Base-by-base conservation (phyloP, 2,888 invertebrate genomes). In the Lasioglossum zephyrum region DNA sequence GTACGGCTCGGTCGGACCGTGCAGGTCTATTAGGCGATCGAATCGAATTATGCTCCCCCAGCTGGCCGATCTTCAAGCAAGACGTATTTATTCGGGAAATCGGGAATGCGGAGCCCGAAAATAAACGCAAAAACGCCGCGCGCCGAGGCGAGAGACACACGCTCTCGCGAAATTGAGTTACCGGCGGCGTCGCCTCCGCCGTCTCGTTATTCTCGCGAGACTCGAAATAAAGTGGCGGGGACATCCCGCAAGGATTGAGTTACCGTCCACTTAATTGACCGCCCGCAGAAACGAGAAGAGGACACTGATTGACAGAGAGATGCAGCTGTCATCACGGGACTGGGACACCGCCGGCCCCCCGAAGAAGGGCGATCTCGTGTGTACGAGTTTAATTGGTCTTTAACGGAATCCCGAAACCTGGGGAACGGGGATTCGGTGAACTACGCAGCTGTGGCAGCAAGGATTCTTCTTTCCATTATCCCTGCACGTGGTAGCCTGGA, bases 251-350 rank as follows among this genome's bases (percentile, higher is more conserved):
- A 73, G 75, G 74, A 89, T 89, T 83, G 85, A 85, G 84, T 85
- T 81, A 82, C 82, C 77, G 82, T 81, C 63, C 80, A 79, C 87
- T 78, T 82, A 90, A 88, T 88, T 84, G 88, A 84, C 83, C 72
- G 85, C 81, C 77, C 81, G 63, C 79, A 69, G 85, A 82, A 79
- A 79, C 87, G 87, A 88, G 73, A 81, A 77, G 75, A 84, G 85
- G 53, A 78, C 87, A 80, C 85, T 89, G 89, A 84, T 88, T 82
- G 90, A 90, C 88, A 87, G 82, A 66, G 83, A 85, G 81, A 79
- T 78, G 84, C 90, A 88, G 87, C 88, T 90, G 90, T 89, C 90
- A 88, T 82, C 85, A 81, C 76, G 84, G 26, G 60, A 26, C 13
- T 26, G 44, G 47, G 47, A 47, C 47, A 16, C 60, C 73, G 66